Evolutionary conservation across 1,140 invertebrate species (phyloP), one percentile per base, ranked within the genome.

Genomic region (Eciton burchellii): DNA sequence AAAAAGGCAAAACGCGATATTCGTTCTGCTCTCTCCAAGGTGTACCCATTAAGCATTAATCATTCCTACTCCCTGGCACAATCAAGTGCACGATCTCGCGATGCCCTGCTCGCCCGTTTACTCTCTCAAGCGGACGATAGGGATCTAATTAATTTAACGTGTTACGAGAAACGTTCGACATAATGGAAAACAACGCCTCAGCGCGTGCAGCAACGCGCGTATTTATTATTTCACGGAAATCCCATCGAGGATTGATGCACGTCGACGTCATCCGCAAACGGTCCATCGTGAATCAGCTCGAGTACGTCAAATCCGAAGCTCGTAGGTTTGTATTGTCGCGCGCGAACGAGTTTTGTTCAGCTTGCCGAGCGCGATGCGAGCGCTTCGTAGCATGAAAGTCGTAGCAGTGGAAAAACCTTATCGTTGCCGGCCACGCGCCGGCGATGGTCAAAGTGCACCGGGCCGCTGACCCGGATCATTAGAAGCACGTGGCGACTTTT

Each of bases 401-500:
- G 26, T 57, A 66, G 59, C 19, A n/a, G 24, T 56, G 49, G 59
- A 83, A n/a, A 83, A 83, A 83, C 35, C 73, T 83, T 83, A 83
- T 83, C 73, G 62, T 60, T 26, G 29, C 21, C 6, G 43, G 41
- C 62, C 81, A 83, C 41, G 29, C 52, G 29, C 52, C 52, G 41
- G 54, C 24, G n/a, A n/a, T 35, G 52, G 68, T 19, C 68, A n/a
- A 43, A n/a, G n/a, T 47, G 68, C 56, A 54, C 26, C 12, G 66
- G 52, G 41, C 60, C 62, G n/a, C 49, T 83, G 73, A 59, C 62
- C 73, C 41, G 73, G 47, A 79, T 83, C 60, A 77, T 77, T 76
- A 77, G 66, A 63, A 83, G 79, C 81, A 77, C 49, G 26, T 73
- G 71, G 9, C 26, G 72, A 24, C 60, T 83, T 83, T 83, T 83